Evolutionary conservation across 2,113 vertebrate genomes (phyloP), one percentile per base, ranked within the genome.

Genomic region (Hiodon alosoides): DNA sequence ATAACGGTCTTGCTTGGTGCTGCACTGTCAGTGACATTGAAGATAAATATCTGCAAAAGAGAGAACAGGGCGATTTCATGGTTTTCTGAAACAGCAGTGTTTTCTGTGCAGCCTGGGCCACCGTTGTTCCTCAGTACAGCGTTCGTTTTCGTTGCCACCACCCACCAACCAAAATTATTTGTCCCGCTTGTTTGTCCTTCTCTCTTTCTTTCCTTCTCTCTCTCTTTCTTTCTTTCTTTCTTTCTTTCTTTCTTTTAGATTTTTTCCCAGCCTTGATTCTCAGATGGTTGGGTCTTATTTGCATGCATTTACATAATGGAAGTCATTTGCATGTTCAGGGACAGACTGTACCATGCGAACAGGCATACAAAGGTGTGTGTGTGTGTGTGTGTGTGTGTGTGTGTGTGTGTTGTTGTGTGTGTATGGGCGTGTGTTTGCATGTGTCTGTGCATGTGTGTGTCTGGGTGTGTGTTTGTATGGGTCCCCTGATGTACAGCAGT

Each of bases 271-370:
- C 86, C 87, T 88, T 88, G 85, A 90, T 90, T 91, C 90, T 95
- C 94, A 93, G 94, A 95, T 96, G 94, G 93, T 95, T 94, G 95
- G 92, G 90, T 90, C 93, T 95, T 87, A 97, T 98, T 98, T 98
- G 95, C 96, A 98, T 98, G 86, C 75, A 98, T 98, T 96, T 97
- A 94, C 95, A 98, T 98, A 98, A 97, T 95, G 94, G 93, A 93
- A 91, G 93, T 96, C 91, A 97, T 98, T 98, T 98, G 92, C 95
- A 98, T 98, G 97, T 94, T 93, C 91, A 90, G 93, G 92, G 93
- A 93, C 94, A 93, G 93, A 93, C 93, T 91, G 91, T 94, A 94
- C 93, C 93, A 92, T 94, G 93, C 93, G 94, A 96, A 94, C 94
- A 94, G 92, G 95, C 93, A 90, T 91, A 90, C 94, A 93, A 89